Conservation (phyloP, 2,113 vertebrate species). For the Callorhinus ursinus region DNA sequence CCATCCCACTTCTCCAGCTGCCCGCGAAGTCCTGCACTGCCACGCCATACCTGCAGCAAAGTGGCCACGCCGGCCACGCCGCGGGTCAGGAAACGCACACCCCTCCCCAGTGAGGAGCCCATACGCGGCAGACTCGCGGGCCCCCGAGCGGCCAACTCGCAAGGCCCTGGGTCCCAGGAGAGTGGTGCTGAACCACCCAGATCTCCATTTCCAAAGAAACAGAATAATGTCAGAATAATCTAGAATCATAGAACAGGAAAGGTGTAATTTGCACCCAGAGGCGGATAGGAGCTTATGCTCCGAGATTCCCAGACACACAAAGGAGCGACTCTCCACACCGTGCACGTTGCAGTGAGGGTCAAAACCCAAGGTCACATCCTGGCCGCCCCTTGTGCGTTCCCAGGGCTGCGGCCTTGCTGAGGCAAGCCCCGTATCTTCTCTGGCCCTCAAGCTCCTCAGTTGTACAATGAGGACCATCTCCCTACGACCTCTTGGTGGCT, state of each 20-base stretch:
- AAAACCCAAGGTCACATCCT: fast-evolving
- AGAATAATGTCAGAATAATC: neutral
- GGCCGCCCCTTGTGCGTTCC: neutral
- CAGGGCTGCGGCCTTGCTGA: no score
- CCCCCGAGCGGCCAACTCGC: fast-evolving
- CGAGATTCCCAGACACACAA: no score
- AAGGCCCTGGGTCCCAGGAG: fast-evolving
- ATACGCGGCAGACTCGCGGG: fast-evolving
- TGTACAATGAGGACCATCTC: fast-evolving
- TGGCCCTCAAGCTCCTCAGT: neutral
- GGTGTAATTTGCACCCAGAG: fast-evolving
- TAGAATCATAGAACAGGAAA: neutral
- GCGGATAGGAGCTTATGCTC: neutral
- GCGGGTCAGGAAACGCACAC: neutral
- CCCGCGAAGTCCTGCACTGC: slow-evolving; percentile 95
- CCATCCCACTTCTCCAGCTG: slow-evolving; percentile 96
- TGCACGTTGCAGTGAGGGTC: neutral
- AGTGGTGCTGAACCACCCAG: fast-evolving
- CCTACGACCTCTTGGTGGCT: fast-evolving
- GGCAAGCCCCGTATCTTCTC: neutral
- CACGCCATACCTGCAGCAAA: slow-evolving; percentile 91
- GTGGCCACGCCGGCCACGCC: neutral
- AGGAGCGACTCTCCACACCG: neutral
- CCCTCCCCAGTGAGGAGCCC: neutral
- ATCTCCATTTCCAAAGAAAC: neutral